Conservation (phyloP, 2,113 vertebrate genomes). For the Micromys minutus region DNA sequence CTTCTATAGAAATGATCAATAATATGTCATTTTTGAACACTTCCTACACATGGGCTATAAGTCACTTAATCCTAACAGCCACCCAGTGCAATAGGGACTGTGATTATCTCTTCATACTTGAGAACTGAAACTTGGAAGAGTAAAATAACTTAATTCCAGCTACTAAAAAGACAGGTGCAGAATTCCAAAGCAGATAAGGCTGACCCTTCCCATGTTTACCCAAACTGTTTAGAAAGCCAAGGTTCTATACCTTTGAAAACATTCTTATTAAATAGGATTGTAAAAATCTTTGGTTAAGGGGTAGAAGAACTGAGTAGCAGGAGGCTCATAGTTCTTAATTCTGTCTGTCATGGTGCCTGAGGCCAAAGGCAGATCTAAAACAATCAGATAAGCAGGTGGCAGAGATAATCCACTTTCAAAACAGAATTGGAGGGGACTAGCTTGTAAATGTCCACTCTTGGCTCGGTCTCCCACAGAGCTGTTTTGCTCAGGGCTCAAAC, state of each 20-base stretch:
- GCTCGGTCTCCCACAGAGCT: not conserved
- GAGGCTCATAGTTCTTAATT: slow-evolving; percentile 26
- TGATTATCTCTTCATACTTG: not conserved
- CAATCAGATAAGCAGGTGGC: slow-evolving; percentile 57
- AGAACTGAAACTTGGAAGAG: not conserved
- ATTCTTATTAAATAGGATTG: not conserved
- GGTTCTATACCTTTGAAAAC: slow-evolving; percentile 31
- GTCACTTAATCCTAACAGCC: slow-evolving; percentile 32
- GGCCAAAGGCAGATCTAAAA: slow-evolving; percentile 53
- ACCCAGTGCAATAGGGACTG: not conserved
- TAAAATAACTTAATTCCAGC: slow-evolving; percentile 18
- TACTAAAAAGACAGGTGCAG: not conserved
- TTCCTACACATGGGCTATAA: not conserved
- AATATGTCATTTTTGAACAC: slow-evolving; percentile 5
- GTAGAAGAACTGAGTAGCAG: slow-evolving; percentile 51
- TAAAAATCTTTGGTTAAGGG: slow-evolving; percentile 27
- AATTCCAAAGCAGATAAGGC: slow-evolving; percentile 5
- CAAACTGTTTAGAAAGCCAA: slow-evolving; percentile 26
- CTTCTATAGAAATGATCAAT: not conserved
- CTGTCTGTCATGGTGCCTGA: slow-evolving; percentile 24
- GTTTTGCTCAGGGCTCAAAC: slow-evolving; percentile 39
- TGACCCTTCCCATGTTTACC: not conserved
- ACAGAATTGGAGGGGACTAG: not conserved
- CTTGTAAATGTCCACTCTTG: not conserved
- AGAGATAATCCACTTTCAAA: slow-evolving; percentile 58